Percentiles rank a stretch among this genome's conserved stretches.
Evolutionary conservation across 1,140 invertebrate genomes (phyloP).

Genomic region (Capitella teleta): DNA sequence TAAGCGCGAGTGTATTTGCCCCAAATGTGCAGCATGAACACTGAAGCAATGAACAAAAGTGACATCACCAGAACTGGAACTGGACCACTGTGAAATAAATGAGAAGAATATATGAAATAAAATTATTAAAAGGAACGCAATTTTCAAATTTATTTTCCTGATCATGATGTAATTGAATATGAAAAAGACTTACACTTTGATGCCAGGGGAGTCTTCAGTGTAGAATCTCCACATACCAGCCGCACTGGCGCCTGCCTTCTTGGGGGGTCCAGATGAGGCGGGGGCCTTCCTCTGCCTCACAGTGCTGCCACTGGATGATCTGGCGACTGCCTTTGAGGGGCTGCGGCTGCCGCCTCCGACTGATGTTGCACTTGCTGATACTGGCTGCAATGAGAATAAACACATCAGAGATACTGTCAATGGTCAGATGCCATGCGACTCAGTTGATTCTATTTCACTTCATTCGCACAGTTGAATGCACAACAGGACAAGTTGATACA

Average conservation of each 20-base stretch:
- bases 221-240: conserved; percentile 99
- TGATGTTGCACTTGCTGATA: conserved; percentile 76
- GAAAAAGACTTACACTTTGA: conserved; percentile 70
- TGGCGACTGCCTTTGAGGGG: conserved; percentile 55
- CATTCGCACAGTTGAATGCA: no score
- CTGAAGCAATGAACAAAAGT: conserved; percentile 95
- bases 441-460: no score
- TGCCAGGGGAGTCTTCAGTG: conserved; percentile 98
- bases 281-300: conserved; percentile 62
- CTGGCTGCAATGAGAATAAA: conserved; percentile 57
- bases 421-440: no score
- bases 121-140: neutral
- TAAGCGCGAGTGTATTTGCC: conserved; percentile 99
- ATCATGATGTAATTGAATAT: neutral
- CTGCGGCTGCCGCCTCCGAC: conserved; percentile 74
- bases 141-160: neutral
- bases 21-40: conserved; percentile 99
- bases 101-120: conserved; percentile 1
- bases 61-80: conserved; percentile 99
- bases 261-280: neutral
- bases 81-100: conserved; percentile 66
- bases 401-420: no score
- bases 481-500: no score
- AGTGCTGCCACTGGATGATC: conserved; percentile 56
- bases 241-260: conserved; percentile 66